phyloP scores from a whole-genome alignment of 2,888 invertebrate genomes.

The Pseudococcus longispinus region DNA sequence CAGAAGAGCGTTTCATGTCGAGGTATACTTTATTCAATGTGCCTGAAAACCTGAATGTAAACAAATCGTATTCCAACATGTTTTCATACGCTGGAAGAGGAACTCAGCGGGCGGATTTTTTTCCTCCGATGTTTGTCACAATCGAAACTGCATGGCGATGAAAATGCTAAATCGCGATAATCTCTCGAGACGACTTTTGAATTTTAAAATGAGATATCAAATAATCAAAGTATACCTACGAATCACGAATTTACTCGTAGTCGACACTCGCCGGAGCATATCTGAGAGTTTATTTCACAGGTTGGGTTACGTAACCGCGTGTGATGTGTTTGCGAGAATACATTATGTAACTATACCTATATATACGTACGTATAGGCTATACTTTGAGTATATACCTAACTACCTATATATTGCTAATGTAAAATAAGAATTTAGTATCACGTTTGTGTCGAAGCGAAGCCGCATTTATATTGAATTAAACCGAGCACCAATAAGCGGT shows the following conservation, averaged over 20 bases:
- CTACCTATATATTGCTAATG: neutral
- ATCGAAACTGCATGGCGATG: neutral
- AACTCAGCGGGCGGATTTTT: neutral
- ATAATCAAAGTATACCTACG: neutral
- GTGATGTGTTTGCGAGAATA: conserved; percentile 3
- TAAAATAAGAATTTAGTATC: conserved; percentile 28
- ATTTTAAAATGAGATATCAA: conserved; percentile 5
- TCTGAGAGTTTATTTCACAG: neutral
- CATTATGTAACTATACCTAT: conserved; percentile 14
- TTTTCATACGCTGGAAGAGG: neutral
- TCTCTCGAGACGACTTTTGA: neutral
- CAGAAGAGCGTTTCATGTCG: neutral
- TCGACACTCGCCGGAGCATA: neutral
- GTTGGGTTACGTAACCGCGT: neutral
- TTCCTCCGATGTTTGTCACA: neutral
- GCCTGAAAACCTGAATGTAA: neutral
- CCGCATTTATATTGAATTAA: conserved; percentile 28
- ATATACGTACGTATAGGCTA: neutral
- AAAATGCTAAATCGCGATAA: neutral
- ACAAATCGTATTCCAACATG: neutral
- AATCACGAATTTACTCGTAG: neutral
- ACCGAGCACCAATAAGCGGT: conserved; percentile 15
- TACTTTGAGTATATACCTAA: neutral
- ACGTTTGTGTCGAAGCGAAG: neutral
- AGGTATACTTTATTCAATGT: neutral